Percentiles rank a stretch among this genome's conserved stretches.
These are phyloP conservation scores for Gonatopus flavifemur DNA, from an alignment of 1,140 invertebrate genomes.

Conservation along the genomic window DNA sequence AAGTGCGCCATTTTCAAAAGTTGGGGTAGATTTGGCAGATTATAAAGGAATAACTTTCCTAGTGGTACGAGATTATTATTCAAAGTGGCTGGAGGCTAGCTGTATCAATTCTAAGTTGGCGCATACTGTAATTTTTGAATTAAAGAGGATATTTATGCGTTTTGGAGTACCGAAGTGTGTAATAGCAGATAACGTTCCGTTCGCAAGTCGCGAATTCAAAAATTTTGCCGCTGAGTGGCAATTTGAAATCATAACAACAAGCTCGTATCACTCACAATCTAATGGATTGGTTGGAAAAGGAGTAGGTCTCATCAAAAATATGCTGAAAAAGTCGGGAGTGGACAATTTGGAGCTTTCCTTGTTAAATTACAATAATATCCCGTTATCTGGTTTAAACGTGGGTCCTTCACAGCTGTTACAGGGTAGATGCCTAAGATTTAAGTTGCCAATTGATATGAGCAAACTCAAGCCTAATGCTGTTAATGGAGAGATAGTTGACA, in stretches of 20 bases:
- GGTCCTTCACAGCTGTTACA: no score
- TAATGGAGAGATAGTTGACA: no score
- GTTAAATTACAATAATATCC: no score
- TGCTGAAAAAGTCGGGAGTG: no score
- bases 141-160: slow-evolving; percentile 11
- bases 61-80: slow-evolving; percentile 24
- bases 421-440: no score
- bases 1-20: no score
- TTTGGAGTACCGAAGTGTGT: slow-evolving; percentile 16
- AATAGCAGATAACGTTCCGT: slow-evolving; percentile 18
- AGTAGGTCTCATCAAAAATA: no score
- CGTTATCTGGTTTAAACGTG: no score
- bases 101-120: slow-evolving; percentile 9
- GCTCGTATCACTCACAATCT: slow-evolving; percentile 42
- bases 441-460: no score
- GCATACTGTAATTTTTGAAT: neutral
- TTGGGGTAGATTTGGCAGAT: no score
- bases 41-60: slow-evolving; percentile 12
- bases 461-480: no score
- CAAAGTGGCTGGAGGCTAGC: slow-evolving; percentile 22
- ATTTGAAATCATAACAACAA: slow-evolving; percentile 44
- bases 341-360: no score
- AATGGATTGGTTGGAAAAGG: slow-evolving; percentile 43
- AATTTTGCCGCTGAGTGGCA: slow-evolving; percentile 44
- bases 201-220: slow-evolving; percentile 29